Percentiles rank a stretch among this genome's conserved stretches.
Evolutionary conservation across 2,113 vertebrate genomes (phyloP).

Genomic region (Lucifuga dentata): DNA sequence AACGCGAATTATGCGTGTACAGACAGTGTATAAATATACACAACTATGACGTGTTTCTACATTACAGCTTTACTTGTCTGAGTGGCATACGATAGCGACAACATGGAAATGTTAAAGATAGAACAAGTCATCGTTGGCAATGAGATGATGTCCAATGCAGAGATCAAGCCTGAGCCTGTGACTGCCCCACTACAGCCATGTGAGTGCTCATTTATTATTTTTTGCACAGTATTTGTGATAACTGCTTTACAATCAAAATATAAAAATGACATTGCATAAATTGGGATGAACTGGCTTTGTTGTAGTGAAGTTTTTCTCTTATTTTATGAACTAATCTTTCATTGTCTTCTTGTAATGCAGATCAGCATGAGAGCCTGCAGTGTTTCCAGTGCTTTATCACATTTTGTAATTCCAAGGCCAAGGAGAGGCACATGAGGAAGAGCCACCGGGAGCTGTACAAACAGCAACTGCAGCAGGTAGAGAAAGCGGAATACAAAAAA

Average conservation of each 20-base stretch:
- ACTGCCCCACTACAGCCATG: constrained; percentile 48
- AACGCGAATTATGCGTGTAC: not conserved
- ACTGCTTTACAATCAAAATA: too few relatives aligned
- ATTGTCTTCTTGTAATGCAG: constrained; percentile 57
- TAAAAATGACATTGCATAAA: too few relatives aligned
- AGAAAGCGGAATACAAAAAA: too few relatives aligned
- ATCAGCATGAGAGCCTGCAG: constrained; percentile 81
- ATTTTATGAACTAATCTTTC: not conserved
- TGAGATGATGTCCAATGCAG: constrained; percentile 53
- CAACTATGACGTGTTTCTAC: not conserved
- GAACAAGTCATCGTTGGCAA: constrained; percentile 75
- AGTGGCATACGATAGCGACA: constrained; percentile 33
- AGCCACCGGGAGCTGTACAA: constrained; percentile 83
- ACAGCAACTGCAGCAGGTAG: constrained; percentile 80
- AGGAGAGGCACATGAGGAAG: constrained; percentile 83
- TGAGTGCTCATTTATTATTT: constrained; percentile 24
- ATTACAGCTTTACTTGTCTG: constrained; percentile 31
- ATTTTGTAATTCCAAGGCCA: constrained; percentile 80
- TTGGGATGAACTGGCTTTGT: too few relatives aligned
- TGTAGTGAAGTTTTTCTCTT: not conserved
- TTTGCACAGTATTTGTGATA: too few relatives aligned
- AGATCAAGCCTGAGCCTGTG: constrained; percentile 50
- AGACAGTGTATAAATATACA: not conserved
- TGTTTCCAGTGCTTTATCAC: constrained; percentile 86
- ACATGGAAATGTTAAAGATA: constrained; percentile 75